phyloP scores from a whole-genome alignment of 2,797 vertebrate genomes.

The Merluccius polli region DNA sequence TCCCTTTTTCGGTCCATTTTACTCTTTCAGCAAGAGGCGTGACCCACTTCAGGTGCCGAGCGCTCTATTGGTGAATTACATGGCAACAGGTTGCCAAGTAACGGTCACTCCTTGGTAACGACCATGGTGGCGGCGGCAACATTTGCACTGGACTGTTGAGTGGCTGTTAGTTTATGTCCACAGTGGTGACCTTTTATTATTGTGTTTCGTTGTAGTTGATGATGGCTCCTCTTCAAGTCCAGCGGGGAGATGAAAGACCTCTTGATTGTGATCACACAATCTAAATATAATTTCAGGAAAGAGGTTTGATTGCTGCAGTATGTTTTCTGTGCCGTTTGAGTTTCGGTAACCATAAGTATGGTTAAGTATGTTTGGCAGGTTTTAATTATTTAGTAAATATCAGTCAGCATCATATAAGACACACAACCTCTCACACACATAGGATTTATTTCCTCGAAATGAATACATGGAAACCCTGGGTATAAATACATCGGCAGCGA shows the following conservation, averaged over 20 bases:
- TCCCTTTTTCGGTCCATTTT: slow-evolving; percentile 15
- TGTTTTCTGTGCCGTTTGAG: background rate
- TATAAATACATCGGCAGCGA: background rate
- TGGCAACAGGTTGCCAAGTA: slow-evolving; percentile 49
- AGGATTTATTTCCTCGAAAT: background rate
- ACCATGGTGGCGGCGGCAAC: slow-evolving; percentile 17
- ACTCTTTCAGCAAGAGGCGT: slow-evolving; percentile 28
- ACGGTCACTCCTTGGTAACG: slow-evolving; percentile 45
- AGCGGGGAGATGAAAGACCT: background rate
- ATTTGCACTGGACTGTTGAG: slow-evolving; percentile 10
- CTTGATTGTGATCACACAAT: background rate
- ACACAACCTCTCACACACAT: slow-evolving; percentile 3
- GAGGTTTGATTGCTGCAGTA: background rate
- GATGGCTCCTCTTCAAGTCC: slow-evolving; percentile 7
- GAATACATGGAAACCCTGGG: background rate
- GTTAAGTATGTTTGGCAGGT: background rate
- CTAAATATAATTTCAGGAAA: background rate
- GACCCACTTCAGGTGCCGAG: slow-evolving; percentile 48
- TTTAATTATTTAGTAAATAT: background rate
- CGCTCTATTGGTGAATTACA: slow-evolving; percentile 52
- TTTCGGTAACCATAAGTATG: background rate
- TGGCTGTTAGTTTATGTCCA: background rate
- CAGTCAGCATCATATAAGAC: background rate
- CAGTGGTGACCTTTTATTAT: background rate
- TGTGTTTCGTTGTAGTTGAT: background rate